phyloP scores from a whole-genome alignment of 2,888 invertebrate species.

The Philhelius pedissequus region DNA sequence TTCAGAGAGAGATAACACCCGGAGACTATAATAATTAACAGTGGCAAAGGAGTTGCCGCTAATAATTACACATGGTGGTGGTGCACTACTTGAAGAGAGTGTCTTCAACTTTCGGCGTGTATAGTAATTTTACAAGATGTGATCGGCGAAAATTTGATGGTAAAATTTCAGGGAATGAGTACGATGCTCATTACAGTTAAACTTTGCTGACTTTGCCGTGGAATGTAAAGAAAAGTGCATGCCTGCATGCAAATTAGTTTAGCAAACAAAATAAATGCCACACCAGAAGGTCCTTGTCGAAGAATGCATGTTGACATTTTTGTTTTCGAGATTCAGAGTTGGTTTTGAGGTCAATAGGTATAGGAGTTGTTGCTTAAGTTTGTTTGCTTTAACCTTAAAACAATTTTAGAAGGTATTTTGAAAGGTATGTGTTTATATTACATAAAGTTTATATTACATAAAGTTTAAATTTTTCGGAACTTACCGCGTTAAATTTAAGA shows the following conservation, averaged over 20 bases:
- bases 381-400: too few relatives aligned
- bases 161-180: background rate
- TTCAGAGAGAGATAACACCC: background rate
- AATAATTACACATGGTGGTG: background rate
- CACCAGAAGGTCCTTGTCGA: background rate
- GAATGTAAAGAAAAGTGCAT: background rate
- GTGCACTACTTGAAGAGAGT: background rate
- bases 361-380: background rate
- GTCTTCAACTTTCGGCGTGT: background rate
- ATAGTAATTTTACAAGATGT: background rate
- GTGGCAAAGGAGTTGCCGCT: background rate
- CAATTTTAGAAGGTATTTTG: too few relatives aligned
- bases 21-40: constrained; percentile 12
- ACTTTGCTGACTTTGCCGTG: constrained; percentile 16
- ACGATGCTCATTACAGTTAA: background rate
- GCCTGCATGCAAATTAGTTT: constrained; percentile 21
- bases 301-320: background rate
- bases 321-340: background rate
- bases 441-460: too few relatives aligned
- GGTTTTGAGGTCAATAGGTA: background rate
- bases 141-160: background rate
- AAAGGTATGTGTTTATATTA: too few relatives aligned
- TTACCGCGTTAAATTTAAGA: too few relatives aligned
- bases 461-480: too few relatives aligned
- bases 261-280: background rate